Percentiles rank a stretch among this genome's conserved stretches.
These are phyloP conservation scores for Drosophila macrospina DNA, from an alignment of 2,888 invertebrate genomes.

Conservation along the genomic window DNA sequence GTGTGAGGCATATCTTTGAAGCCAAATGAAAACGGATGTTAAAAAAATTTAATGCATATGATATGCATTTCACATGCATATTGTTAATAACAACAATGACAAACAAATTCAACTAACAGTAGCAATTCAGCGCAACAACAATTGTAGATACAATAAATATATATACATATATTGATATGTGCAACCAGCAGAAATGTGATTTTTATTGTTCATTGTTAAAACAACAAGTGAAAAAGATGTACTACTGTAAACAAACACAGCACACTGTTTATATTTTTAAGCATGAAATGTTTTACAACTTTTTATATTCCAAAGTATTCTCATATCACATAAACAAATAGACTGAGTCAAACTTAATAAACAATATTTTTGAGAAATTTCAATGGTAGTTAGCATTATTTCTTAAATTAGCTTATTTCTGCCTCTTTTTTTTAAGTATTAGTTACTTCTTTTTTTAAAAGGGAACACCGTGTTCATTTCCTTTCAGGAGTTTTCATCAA, in stretches of 20 bases:
- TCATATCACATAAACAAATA: constrained; percentile 11
- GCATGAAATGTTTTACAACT: not conserved
- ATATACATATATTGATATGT: not conserved
- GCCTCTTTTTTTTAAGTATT: too few relatives aligned
- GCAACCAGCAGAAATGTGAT: constrained; percentile 16
- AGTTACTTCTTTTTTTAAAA: too few relatives aligned
- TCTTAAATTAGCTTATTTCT: not conserved
- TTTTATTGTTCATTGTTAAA: constrained; percentile 14
- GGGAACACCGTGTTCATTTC: too few relatives aligned
- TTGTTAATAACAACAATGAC: constrained; percentile 14
- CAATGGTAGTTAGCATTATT: not conserved
- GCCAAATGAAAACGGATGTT: not conserved
- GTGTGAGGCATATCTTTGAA: constrained; percentile 74
- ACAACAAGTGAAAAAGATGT: constrained; percentile 14
- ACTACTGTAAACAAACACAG: constrained; percentile 9
- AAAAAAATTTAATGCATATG: not conserved
- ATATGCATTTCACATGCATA: constrained; percentile 1
- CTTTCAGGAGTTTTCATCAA: too few relatives aligned
- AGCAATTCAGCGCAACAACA: constrained; percentile 9
- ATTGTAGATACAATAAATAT: constrained; percentile 1
- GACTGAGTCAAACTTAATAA: constrained; percentile 16
- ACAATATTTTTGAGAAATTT: not conserved
- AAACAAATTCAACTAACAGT: constrained; percentile 15
- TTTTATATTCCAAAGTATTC: not conserved
- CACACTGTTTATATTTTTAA: constrained; percentile 1